Evolutionary conservation across 2,113 vertebrate genomes (phyloP).

Genomic region (Cinclus mexicanus): DNA sequence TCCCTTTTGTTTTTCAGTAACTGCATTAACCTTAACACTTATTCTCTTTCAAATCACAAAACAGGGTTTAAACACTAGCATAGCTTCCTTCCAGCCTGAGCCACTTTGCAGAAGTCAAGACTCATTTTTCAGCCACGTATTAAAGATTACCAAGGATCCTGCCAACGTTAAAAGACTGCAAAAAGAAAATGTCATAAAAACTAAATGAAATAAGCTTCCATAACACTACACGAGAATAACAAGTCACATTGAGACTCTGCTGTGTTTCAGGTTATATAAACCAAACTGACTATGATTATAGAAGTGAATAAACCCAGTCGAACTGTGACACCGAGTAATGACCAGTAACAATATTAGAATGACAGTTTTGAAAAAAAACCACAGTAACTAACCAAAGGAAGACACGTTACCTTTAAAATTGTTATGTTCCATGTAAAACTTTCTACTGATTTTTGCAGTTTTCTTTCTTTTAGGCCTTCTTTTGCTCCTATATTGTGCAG

Average conservation of each 20-base stretch:
- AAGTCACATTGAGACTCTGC: background rate
- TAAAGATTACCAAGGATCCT: background rate
- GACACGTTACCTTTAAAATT: constrained; percentile 88
- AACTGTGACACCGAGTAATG: background rate
- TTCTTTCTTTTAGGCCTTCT: constrained; percentile 94
- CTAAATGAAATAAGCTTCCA: background rate
- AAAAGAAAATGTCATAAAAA: background rate
- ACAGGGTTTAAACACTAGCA: background rate
- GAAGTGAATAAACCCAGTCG: background rate
- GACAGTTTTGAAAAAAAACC: background rate
- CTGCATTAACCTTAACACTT: background rate
- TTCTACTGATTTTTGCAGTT: constrained; percentile 93
- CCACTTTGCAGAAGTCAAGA: background rate
- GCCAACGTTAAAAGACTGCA: background rate
- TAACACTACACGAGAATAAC: background rate
- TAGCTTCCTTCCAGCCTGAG: background rate
- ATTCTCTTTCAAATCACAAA: background rate
- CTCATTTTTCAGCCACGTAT: background rate
- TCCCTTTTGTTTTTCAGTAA: background rate
- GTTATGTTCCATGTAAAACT: constrained; percentile 99
- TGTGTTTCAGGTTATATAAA: background rate
- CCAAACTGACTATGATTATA: background rate
- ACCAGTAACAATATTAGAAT: background rate
- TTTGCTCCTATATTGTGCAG: constrained; percentile 87
- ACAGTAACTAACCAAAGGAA: background rate